Evolutionary conservation across 2,113 vertebrate species (phyloP), one percentile per base, ranked within the genome.

Genomic region (Symphodus melops): DNA sequence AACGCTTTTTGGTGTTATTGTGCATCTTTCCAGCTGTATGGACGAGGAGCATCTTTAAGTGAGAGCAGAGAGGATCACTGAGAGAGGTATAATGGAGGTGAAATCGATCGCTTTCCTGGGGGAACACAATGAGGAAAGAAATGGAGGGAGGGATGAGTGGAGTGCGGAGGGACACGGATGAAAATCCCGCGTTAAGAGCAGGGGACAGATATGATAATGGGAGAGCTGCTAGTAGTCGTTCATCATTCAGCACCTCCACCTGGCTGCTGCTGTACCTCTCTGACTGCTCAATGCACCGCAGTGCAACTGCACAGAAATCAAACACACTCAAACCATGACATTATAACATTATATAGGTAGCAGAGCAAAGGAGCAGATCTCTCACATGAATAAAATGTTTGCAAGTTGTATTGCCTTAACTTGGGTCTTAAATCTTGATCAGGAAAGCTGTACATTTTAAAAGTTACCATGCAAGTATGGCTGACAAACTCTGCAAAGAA

Each of bases 131-230:
- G 75, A 85, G 77, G 8, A 59, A 19, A 67, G 46, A 41, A 72
- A 59, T 49, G 61, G 70, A 60, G 70, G 39, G 59, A 61, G 60
- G 52, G 74, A 78, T 60, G 75, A 78, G 79, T 58, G 69, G 72
- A 85, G 82, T 68, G 79, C 63, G 76, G 86, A 85, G 86, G 84
- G 86, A 91, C 91, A 88, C 71, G 83, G 89, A 91, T 90, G 91
- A 93, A 92, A 93, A 94, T 89, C 65, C 86, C 33, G 83, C 83
- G 89, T 93, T 94, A 93, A 93, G 88, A 88, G 88, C 87, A 75
- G 69, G 69, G 81, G 91, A 91, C 92, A 93, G 86, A 91, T 91
- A 93, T 91, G 92, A 92, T 93, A 93, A 94, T 93, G 90, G 82
- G 79, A 83, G 75, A 85, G 82, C 70, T 37, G 78, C 71, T 69